Base-by-base conservation (phyloP, 2,888 invertebrate species). In the Aspidiotus destructor region DNA sequence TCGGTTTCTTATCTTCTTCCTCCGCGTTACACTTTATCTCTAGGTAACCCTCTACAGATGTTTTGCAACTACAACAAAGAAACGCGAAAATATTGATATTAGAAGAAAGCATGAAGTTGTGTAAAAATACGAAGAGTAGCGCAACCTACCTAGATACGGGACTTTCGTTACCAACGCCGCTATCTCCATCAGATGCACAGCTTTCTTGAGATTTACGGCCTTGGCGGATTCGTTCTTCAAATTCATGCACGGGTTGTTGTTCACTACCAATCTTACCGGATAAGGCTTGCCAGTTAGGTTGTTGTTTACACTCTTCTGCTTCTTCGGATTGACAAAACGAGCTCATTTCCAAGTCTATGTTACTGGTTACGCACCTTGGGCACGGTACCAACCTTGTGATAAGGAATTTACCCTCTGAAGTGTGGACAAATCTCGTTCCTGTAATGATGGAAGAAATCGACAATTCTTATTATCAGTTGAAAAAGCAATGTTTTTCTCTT, bases 341-440 rank as follows among this genome's bases (percentile, higher is more conserved):
- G 13, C 41, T 53, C 13, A 13, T 69, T n/a, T 79, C 80, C 44
- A 74, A 73, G 60, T 75, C 76, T 28, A 74, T 71, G 6, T 78
- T 77, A 74, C 79, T 78, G n/a, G 79, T 78, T 61, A 96, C 79
- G 76, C 98, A 99, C 41, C 85, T 84, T 0, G 93, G 90, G 76
- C 99, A 99, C 0, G 96, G 91, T 71, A 97, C 89, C 68, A 97
- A 78, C 10, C 98, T 83, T 0, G 96, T 97, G 64, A 99, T 92
- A 53, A 99, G 81, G 77, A 96, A 89, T 74, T 92, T 86, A 0
- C 98, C 98, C 74, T 96, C 95, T 0, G 95, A 95, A 0, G 97
- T 97, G 77, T 99, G 98, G 3, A 96, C 94, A 79, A 99, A 99
- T 54, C 98, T 84, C 0, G 96, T 96, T 17, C 97, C 63, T 63